Base-by-base conservation (phyloP, 2,888 invertebrate species). In the Leucoma salicis region DNA sequence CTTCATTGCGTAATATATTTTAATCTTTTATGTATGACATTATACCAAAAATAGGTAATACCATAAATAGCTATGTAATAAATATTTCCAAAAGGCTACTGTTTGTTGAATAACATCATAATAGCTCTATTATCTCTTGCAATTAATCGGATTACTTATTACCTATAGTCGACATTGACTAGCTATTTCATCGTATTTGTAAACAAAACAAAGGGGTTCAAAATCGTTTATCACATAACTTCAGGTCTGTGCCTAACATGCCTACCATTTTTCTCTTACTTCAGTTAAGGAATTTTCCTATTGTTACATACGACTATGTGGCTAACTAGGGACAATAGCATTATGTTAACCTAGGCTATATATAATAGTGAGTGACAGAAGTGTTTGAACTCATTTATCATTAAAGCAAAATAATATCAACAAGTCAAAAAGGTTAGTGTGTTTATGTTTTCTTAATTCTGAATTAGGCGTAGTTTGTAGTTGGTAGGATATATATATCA, bases 161-260 rank as follows among this genome's bases (percentile, higher is more conserved):
- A n/a, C n/a, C n/a, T 63, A 52, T 60, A 55, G 57, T 56, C 67
- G 69, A 32, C 70, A 70, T 47, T 53, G 45, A 63, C 49, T 58
- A 61, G 6, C 5, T 54, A 63, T 68, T 69, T 66, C 50, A 53
- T 63, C 53, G 51, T 78, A 62, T 79, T 79, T 70, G 60, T 78
- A 78, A 80, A 78, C 68, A 77, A 46, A 80, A 78, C 68, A 77
- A 46, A 35, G 24, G 35, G 50, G 51, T 63, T 66, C 59, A 46
- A 39, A 40, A 35, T 41, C 49, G 49, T 49, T 49, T 46, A 47
- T 68, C 63, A 68, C 58, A 68, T 35, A 46, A 36, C 33, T 32
- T 46, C 45, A 42, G 42, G 56, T 15, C 36, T 38, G 41, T 13
- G 8, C 35, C 4, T 13, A 21, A 46, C 13, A 15, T 21, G 12